phyloP scores from a whole-genome alignment of 2,888 invertebrate species.

The Ormyrus pomaceus region DNA sequence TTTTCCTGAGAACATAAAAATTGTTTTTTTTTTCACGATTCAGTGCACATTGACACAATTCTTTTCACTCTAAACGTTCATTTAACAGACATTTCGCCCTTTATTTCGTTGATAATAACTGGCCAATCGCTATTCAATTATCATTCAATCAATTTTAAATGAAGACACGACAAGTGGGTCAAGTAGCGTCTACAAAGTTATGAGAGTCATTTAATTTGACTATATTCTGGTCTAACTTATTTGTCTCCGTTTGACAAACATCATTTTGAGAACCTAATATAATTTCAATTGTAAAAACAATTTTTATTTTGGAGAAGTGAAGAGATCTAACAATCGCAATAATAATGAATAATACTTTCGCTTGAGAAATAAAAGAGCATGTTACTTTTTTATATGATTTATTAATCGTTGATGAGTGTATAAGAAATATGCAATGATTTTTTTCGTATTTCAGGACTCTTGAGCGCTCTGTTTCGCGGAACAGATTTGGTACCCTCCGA shows the following conservation, averaged over 20 bases:
- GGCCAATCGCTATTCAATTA: slow-evolving; percentile 28
- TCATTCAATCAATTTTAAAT: slow-evolving; percentile 33
- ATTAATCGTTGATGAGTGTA: no score
- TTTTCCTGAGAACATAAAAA: neutral
- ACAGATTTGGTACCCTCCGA: slow-evolving; percentile 93
- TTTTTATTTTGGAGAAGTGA: no score
- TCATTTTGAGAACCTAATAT: neutral
- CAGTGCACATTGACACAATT: no score
- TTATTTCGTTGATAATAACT: neutral
- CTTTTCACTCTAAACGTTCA: neutral
- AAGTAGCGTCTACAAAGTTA: slow-evolving; percentile 2
- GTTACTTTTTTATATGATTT: neutral
- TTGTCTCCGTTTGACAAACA: slow-evolving; percentile 16
- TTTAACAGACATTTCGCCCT: neutral
- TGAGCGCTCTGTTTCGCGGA: slow-evolving; percentile 88
- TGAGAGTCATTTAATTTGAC: neutral
- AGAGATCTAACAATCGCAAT: no score
- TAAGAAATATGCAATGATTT: no score
- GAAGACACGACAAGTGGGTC: slow-evolving; percentile 36
- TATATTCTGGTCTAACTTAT: slow-evolving; percentile 1
- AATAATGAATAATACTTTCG: neutral
- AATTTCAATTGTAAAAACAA: no score
- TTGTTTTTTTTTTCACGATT: no score
- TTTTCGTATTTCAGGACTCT: slow-evolving; percentile 77
- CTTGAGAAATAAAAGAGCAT: neutral